Evolutionary conservation across 2,797 vertebrate genomes (phyloP).

Genomic region (Sebastolobus altivelis): DNA sequence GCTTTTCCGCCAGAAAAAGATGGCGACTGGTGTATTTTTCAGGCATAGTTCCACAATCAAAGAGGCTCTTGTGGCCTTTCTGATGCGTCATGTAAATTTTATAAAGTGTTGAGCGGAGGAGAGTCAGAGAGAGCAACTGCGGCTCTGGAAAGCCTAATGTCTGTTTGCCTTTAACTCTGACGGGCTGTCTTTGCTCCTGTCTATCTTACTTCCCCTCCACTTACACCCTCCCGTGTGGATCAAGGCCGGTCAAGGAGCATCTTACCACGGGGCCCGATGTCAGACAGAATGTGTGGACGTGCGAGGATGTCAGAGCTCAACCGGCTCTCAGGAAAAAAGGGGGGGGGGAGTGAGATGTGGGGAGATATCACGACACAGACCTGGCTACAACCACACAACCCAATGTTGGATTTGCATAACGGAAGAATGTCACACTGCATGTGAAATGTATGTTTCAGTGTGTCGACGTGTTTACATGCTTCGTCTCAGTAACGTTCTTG

Average conservation of each 20-base stretch:
- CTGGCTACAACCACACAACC: conserved; percentile 36
- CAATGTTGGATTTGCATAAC: conserved; percentile 48
- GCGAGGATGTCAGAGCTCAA: conserved; percentile 65
- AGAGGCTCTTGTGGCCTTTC: conserved; percentile 88
- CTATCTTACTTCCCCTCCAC: conserved; percentile 83
- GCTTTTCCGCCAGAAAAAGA: conserved; percentile 73
- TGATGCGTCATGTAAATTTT: conserved; percentile 87
- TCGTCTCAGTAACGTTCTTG: conserved; percentile 41
- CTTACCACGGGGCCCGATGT: conserved; percentile 76
- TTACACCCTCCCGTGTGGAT: conserved; percentile 82
- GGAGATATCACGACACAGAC: conserved; percentile 45
- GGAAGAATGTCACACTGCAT: conserved; percentile 36
- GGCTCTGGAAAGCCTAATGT: conserved; percentile 81
- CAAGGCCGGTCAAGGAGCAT: conserved; percentile 83
- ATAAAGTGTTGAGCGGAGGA: conserved; percentile 78
- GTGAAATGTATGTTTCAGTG: conserved; percentile 39
- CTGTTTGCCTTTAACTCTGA: conserved; percentile 87
- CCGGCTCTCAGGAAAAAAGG: conserved; percentile 29
- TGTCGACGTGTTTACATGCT: conserved; percentile 47
- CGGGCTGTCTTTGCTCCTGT: conserved; percentile 83
- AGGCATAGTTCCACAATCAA: conserved; percentile 86
- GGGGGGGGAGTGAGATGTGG: conserved; percentile 20
- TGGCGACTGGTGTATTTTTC: conserved; percentile 87
- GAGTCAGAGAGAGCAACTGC: conserved; percentile 74
- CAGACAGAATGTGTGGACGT: conserved; percentile 69